Evolutionary conservation across 2,888 invertebrate genomes (phyloP), one percentile per base, ranked within the genome.

Genomic region (Petrolisthes cinctipes): DNA sequence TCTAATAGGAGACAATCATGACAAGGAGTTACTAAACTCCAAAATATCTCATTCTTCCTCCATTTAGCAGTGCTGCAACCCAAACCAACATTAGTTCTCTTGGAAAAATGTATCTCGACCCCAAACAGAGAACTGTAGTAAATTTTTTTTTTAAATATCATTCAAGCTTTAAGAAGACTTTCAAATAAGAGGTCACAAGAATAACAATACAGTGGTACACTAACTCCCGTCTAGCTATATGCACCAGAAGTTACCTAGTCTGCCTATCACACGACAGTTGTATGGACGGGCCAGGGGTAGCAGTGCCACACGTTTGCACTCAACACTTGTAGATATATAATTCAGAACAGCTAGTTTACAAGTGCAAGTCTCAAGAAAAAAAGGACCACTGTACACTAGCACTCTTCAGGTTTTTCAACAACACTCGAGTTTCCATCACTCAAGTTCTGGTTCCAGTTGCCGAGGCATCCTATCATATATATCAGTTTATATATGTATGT

Each of bases 371-470:
- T 68, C 53, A 86, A 71, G 20, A 71, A 11, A 71, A 71, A 71
- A 71, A 71, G 6, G 6, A 71, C 37, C 61, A 76, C 75, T 75
- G 61, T 86, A 76, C 86, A 82, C 82, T 75, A 66, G 86, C 86
- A 86, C 86, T 83, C 23, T 83, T 56, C 14, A 83, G 66, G 83
- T 81, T 75, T 82, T 56, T 80, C 57, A 56, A 68, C 61, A 57
- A 80, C 84, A 84, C 84, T 88, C 76, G 87, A 88, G 87, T 75
- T 84, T 86, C 80, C 87, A 88, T 81, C 83, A 85, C 85, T 85
- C 85, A 80, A 80, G 85, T 81, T 51, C 20, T 73, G 71, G 75
- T 86, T 57, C 53, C 81, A 86, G 86, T 82, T 86, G 86, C 86
- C 57, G 86, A 75, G 61, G 82, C 82, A 86, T 76, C 83, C 73